Evolutionary conservation across 92 coral and sea anemone genomes (phyloP).

Genomic region (Blastomussa wellsi): DNA sequence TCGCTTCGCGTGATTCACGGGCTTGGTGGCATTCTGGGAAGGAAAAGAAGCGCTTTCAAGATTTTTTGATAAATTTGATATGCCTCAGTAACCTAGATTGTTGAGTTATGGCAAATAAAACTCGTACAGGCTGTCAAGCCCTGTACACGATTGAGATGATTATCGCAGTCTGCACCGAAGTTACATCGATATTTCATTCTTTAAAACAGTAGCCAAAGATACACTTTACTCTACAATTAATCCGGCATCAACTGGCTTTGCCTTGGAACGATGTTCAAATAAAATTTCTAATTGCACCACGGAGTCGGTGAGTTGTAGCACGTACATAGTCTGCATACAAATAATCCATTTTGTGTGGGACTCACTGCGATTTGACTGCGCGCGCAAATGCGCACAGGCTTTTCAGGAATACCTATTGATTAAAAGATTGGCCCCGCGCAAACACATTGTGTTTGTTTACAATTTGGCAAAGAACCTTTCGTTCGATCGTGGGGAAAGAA

Average conservation of each 20-base stretch:
- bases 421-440: not conserved
- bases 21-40: conserved; percentile 31
- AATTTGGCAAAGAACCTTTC: no score
- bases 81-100: not conserved
- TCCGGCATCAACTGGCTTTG: not conserved
- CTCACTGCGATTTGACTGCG: not conserved
- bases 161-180: not conserved
- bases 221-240: not conserved
- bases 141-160: conserved; percentile 7
- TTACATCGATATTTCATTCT: not conserved
- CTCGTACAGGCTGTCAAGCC: conserved; percentile 14
- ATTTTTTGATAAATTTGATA: conserved; percentile 1
- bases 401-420: not conserved
- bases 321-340: no score
- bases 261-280: not conserved
- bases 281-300: not conserved
- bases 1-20: conserved; percentile 29
- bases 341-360: not conserved
- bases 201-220: not conserved
- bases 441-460: no score
- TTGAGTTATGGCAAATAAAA: not conserved
- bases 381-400: not conserved
- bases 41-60: not conserved
- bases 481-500: no score
- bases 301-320: not conserved